Base-by-base conservation (phyloP, 2,888 invertebrate species). In the Brassicogethes aeneus region DNA sequence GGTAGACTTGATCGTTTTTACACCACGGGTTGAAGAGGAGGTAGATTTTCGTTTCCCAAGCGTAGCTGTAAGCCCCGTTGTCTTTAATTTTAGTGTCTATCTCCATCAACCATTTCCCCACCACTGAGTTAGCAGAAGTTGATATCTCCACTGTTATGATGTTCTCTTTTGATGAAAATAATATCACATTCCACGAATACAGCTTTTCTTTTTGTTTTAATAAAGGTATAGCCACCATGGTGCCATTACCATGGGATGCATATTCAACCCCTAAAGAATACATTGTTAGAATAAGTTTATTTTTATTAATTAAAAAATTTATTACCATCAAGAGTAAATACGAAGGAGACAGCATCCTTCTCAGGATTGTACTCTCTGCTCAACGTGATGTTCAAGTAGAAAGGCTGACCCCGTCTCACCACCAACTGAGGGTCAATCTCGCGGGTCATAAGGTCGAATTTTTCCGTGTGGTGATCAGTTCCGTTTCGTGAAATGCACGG, bases 11-110 rank as follows among this genome's bases (percentile, higher is more conserved):
- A 56, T 83, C 83, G 37, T 75, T 74, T 23, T 72, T 68, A 61
- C 87, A 85, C 94, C 94, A 94, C 0, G 93, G 87, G 69, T 94
- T 94, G 61, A 88, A 94, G 2, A 94, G 73, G 1, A 94, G 68
- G 59, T 85, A 91, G 47, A 93, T 77, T 12, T 81, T 80, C 40
- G 80, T 76, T 2, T 83, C 80, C 60, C 87, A 80, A n/a, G 81
- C 78, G 64, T 81, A 87, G 50, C 85, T 85, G 40, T 85, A 71
- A 0, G 87, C 80, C 31, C 78, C 80, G 40, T 79, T 79, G 36
- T 76, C 74, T 36, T 73, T 74, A 38, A 80, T 68, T 64, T 81
- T 88, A 0, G 88, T 87, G 55, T 91, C 90, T 13, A 91, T 76
- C 37, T 90, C 90, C 54, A 91, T 65, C 42, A 76, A 79, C 91